Base-by-base conservation (phyloP, 2,888 invertebrate species). In the Schrankia costaestrigalis region DNA sequence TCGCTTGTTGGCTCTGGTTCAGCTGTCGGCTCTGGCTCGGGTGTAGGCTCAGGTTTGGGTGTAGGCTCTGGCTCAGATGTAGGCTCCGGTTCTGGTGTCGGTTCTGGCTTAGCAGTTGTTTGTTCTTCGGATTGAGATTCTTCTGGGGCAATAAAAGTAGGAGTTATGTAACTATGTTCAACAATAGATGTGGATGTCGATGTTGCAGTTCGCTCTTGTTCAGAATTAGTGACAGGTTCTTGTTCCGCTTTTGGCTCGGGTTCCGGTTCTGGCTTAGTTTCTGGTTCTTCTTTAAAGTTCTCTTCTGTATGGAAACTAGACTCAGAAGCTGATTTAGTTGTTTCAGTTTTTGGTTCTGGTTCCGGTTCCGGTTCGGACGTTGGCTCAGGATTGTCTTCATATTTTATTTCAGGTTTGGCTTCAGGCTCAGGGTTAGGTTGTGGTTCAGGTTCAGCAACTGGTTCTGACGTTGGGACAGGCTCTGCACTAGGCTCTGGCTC, bases 131-230 rank as follows among this genome's bases (percentile, higher is more conserved):
- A n/a, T n/a, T 26, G 15, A n/a, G 14, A 8, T 13, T 25, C 25
- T 45, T 77, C 78, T n/a, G 71, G 62, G 53, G 15, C 26, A 10
- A 26, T 71, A 63, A 32, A 77, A 71, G 15, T 10, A 9, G n/a
- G n/a, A n/a, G n/a, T n/a, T n/a, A n/a, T n/a, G n/a, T n/a, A n/a
- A n/a, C n/a, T n/a, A n/a, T n/a, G n/a, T n/a, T n/a, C n/a, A n/a
- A n/a, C n/a, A n/a, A n/a, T n/a, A 1, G 23, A 11, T 26, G 10
- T 14, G n/a, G 33, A n/a, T n/a, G 9, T 21, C 3, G 19, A 10
- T 10, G 12, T 38, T 32, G 26, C 14, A 8, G 31, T 24, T 4
- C 27, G n/a, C 10, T 38, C 14, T 5, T 40, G 43, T 21, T 29
- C 14, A 5, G 26, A 10, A 23, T 26, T 29, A 11, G 32, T 6